Evolutionary conservation across 2,888 invertebrate genomes (phyloP).

Genomic region (Incurvaria masculella): DNA sequence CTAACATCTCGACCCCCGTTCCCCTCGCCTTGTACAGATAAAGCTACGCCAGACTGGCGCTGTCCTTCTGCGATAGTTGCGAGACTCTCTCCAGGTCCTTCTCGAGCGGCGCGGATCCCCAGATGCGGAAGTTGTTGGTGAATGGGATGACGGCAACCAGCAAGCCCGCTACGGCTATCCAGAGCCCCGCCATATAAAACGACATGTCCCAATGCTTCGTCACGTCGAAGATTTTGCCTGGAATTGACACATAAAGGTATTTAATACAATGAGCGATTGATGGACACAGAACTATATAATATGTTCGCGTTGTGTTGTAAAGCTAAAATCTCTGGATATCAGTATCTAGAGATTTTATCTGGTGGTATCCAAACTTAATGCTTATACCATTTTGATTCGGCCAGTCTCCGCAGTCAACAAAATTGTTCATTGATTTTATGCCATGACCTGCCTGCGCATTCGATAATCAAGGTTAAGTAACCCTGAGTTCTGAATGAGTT

Average conservation of each 20-base stretch:
- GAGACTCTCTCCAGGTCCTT: slow-evolving; percentile 1
- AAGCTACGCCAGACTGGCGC: not conserved
- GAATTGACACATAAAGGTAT: slow-evolving; percentile 51
- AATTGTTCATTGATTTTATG: no score
- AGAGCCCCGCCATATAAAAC: slow-evolving; percentile 77
- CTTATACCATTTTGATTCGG: no score
- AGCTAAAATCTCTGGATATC: no score
- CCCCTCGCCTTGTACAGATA: no score
- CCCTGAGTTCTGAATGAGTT: no score
- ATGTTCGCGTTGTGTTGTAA: no score
- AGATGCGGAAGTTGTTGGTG: slow-evolving; percentile 63
- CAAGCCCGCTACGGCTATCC: slow-evolving; percentile 76
- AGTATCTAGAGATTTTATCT: no score
- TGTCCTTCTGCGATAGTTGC: slow-evolving; percentile 1
- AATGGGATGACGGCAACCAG: slow-evolving; percentile 64
- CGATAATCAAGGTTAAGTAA: no score
- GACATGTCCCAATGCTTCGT: slow-evolving; percentile 73
- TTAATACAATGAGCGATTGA: not conserved
- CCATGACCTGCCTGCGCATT: no score
- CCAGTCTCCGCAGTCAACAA: no score
- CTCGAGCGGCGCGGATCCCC: not conserved
- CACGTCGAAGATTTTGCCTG: slow-evolving; percentile 68
- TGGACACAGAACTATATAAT: not conserved
- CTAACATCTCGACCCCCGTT: no score
- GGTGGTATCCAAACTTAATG: no score